Conservation (phyloP, 2,888 invertebrate species). For the Drosophila diplacantha region DNA sequence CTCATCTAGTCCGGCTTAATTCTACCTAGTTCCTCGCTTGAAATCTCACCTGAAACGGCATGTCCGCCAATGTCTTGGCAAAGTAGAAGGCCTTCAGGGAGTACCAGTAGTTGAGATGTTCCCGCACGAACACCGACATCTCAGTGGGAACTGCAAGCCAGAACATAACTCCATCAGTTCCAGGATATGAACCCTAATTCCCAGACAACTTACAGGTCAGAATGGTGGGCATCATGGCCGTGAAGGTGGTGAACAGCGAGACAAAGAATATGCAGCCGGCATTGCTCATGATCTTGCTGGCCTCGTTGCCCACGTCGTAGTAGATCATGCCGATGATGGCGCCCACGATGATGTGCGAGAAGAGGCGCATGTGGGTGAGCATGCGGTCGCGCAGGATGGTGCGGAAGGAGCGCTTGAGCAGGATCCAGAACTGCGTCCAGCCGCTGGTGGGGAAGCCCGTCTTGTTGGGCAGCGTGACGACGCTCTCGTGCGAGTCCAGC, state of each 20-base stretch:
- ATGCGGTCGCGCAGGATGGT: slow-evolving; percentile 92
- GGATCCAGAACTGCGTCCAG: slow-evolving; percentile 90
- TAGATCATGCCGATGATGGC: slow-evolving; percentile 95
- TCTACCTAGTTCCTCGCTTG: no score
- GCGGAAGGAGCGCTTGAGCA: slow-evolving; percentile 89
- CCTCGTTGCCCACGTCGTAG: slow-evolving; percentile 94
- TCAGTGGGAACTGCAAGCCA: slow-evolving; percentile 90
- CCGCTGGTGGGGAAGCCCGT: slow-evolving; percentile 89
- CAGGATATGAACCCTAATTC: background rate
- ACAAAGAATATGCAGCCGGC: slow-evolving; percentile 97
- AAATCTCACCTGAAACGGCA: slow-evolving; percentile 92
- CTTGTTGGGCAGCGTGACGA: slow-evolving; percentile 82
- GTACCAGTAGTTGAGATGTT: slow-evolving; percentile 98
- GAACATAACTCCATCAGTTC: slow-evolving; percentile 13
- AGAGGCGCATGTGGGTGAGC: slow-evolving; percentile 91
- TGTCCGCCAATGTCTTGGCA: slow-evolving; percentile 96
- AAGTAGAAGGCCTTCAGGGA: slow-evolving; percentile 97
- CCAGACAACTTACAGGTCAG: slow-evolving; percentile 90
- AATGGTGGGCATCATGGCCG: slow-evolving; percentile 99
- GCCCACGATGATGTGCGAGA: slow-evolving; percentile 87
- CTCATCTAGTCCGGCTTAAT: no score
- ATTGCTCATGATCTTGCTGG: slow-evolving; percentile 95
- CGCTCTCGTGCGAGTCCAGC: slow-evolving; percentile 85
- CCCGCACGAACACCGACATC: slow-evolving; percentile 95
- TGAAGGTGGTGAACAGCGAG: slow-evolving; percentile 97